phyloP scores from a whole-genome alignment of 2,113 vertebrate genomes.

The Pelobates fuscus region DNA sequence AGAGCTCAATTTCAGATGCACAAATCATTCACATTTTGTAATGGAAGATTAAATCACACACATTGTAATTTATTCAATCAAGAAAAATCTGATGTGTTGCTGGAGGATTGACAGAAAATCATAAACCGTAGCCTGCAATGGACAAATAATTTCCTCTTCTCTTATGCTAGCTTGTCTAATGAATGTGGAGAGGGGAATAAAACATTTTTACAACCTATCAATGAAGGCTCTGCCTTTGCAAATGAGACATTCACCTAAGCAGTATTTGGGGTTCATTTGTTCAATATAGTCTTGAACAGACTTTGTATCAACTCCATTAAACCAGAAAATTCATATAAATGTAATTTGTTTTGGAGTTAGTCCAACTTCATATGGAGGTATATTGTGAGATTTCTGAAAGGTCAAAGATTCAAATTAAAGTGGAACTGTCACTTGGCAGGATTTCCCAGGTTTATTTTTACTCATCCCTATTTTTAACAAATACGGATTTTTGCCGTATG shows the following conservation, averaged over 20 bases:
- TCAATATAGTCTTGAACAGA: neutral
- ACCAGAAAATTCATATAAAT: neutral
- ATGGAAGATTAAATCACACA: constrained; percentile 43
- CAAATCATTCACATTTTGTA: constrained; percentile 35
- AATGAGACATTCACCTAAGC: neutral
- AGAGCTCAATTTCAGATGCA: constrained; percentile 31
- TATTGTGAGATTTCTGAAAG: too few relatives aligned
- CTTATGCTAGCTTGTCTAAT: constrained; percentile 18
- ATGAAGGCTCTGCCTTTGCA: neutral
- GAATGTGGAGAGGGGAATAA: constrained; percentile 10
- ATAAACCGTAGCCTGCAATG: constrained; percentile 18
- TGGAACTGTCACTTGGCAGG: too few relatives aligned
- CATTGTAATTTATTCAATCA: constrained; percentile 38
- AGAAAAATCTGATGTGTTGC: constrained; percentile 26
- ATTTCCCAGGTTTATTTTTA: too few relatives aligned
- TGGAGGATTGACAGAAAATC: constrained; percentile 43
- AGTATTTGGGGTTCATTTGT: neutral
- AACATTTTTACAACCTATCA: constrained; percentile 24
- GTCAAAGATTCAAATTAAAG: too few relatives aligned
- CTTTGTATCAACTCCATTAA: neutral
- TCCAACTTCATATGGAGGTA: too few relatives aligned
- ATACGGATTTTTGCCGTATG: too few relatives aligned
- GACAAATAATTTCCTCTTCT: constrained; percentile 35
- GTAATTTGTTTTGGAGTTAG: too few relatives aligned
- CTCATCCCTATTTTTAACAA: too few relatives aligned